Evolutionary conservation across 2,113 vertebrate genomes (phyloP), one percentile per base, ranked within the genome.

Genomic region (Prionailurus viverrinus): DNA sequence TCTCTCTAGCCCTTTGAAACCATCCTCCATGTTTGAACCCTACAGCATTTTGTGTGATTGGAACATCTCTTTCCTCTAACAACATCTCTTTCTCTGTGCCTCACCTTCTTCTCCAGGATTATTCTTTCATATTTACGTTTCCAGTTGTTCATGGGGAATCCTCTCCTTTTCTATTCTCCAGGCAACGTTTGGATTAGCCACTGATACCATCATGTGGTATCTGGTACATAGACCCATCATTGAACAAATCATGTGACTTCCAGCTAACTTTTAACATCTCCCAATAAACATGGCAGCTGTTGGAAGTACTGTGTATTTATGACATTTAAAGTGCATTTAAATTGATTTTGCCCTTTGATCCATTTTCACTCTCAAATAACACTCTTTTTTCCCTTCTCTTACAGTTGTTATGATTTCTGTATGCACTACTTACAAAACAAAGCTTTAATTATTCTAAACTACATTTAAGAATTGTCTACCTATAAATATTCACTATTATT

Each of bases 1-100:
- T 88, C 12, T 79, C 51, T 69, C 41, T 68, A 5, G 21, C 23
- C 31, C 19, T 55, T 84, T 23, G 29, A 4, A 0, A 12, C 9
- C 4, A 25, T 76, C 10, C 8, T 14, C 0, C 23, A 7, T 19
- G 8, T n/a, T 86, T 65, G 25, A 53, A 23, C 3, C 33, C 9
- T 33, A 58, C 61, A 13, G 4, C 45, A 23, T 88, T 63, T 36
- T 39, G 29, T 51, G 27, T 92, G 41, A 25, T 61, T 87, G 63
- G 12, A 41, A 51, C 29, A 73, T 16, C 16, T 51, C 39, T 41
- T 79, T 10, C 48, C 45, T 36, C 23, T 88, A 18, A 90, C 21
- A 41, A 76, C 74, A 0, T 0, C 1, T 80, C 7, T 45, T 79
- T 9, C 74, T 1, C 2, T 0, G 2, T n/a, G 3, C 4, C 0